These are phyloP conservation scores for Nyleta sp. DNA, from an alignment of 2,888 invertebrate genomes.

Conservation along the genomic window DNA sequence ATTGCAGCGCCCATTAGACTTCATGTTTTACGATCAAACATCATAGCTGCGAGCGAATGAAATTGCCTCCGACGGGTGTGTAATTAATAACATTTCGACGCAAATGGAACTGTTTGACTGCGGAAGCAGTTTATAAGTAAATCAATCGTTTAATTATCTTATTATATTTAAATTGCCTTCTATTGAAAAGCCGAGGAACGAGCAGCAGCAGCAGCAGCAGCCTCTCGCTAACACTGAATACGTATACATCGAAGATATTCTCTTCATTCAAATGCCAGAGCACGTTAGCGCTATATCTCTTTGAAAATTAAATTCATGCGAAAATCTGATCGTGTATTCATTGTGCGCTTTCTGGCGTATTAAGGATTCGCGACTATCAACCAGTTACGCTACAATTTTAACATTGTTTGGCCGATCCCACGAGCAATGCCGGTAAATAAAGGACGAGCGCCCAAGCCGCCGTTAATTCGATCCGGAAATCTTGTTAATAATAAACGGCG, in stretches of 20 bases:
- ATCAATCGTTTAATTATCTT: too few species aligned
- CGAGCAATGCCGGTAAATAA: slow-evolving; percentile 5
- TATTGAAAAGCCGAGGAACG: too few species aligned
- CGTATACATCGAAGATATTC: slow-evolving; percentile 30
- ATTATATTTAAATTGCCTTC: too few species aligned
- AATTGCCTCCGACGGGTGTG: too few species aligned
- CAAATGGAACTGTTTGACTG: too few species aligned
- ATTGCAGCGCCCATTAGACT: too few species aligned
- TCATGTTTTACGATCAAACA: too few species aligned
- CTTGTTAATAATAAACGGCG: slow-evolving; percentile 34
- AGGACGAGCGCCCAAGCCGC: not conserved
- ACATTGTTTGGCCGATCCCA: slow-evolving; percentile 33
- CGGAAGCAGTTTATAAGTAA: too few species aligned
- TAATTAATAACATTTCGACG: too few species aligned
- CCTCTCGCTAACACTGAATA: too few species aligned
- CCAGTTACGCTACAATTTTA: slow-evolving; percentile 45
- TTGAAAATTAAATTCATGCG: slow-evolving; percentile 78
- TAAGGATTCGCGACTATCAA: slow-evolving; percentile 50
- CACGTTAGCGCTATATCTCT: slow-evolving; percentile 77
- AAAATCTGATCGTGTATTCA: slow-evolving; percentile 76
- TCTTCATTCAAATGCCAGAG: slow-evolving; percentile 68
- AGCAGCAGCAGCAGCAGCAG: too few species aligned
- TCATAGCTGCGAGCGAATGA: too few species aligned
- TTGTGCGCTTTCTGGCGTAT: slow-evolving; percentile 69
- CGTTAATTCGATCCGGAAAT: slow-evolving; percentile 27